phyloP scores from a whole-genome alignment of 1,140 invertebrate species.

The Choristoneura fumiferana region DNA sequence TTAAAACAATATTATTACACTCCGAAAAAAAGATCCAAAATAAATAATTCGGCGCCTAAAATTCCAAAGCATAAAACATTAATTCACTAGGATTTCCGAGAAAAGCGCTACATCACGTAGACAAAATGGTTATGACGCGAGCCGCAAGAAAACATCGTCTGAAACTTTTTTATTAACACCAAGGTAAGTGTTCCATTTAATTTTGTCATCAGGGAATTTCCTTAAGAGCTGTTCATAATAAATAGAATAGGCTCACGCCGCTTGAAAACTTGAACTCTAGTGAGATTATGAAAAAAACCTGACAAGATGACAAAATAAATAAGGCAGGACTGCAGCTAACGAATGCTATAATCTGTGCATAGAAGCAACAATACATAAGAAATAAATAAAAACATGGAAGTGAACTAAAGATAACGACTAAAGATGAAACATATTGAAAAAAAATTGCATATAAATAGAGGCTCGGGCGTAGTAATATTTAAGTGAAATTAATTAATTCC shows the following conservation, averaged over 20 bases:
- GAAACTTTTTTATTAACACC: slow-evolving; percentile 4
- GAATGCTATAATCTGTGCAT: too few relatives aligned
- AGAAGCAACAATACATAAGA: too few relatives aligned
- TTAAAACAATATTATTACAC: too few relatives aligned
- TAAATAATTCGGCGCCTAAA: background rate
- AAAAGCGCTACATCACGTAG: background rate
- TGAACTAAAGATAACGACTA: too few relatives aligned
- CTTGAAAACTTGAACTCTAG: slow-evolving; percentile 6
- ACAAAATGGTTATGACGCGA: too few relatives aligned
- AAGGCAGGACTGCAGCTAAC: too few relatives aligned
- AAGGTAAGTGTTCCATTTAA: slow-evolving; percentile 15
- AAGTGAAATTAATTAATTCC: too few relatives aligned
- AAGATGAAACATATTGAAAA: too few relatives aligned
- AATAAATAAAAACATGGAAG: too few relatives aligned
- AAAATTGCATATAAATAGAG: too few relatives aligned
- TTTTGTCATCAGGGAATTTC: background rate
- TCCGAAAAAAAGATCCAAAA: background rate
- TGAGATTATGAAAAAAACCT: slow-evolving; percentile 1
- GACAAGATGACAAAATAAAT: too few relatives aligned
- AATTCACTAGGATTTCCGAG: background rate
- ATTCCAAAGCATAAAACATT: background rate
- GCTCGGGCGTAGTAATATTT: too few relatives aligned
- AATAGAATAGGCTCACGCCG: slow-evolving; percentile 1
- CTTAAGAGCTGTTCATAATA: slow-evolving; percentile 5
- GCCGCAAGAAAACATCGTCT: background rate